Percentiles rank a stretch among this genome's conserved stretches.
Evolutionary conservation across 2,113 vertebrate genomes (phyloP).

Genomic region (Austrofundulus limnaeus): DNA sequence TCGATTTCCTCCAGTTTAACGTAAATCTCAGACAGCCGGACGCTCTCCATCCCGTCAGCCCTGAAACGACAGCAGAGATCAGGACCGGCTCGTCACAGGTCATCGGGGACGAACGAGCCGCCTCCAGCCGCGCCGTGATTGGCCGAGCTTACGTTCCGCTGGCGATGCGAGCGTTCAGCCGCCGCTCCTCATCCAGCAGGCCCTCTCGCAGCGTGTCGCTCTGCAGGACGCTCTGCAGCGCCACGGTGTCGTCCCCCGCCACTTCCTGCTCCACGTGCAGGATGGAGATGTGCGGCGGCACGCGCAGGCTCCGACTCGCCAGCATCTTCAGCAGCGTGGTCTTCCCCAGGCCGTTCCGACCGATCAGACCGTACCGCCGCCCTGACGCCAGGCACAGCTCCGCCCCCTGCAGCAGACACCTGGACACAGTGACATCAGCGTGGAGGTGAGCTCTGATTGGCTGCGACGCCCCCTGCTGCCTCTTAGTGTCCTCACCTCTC

Average conservation of each 20-base stretch:
- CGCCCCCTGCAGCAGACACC: constrained; percentile 89
- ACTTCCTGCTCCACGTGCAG: constrained; percentile 98
- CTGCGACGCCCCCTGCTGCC: neutral
- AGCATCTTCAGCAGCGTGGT: constrained; percentile 97
- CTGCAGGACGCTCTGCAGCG: constrained; percentile 93
- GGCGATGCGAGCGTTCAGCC: constrained; percentile 84
- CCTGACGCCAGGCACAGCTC: constrained; percentile 89
- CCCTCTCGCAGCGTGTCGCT: constrained; percentile 87
- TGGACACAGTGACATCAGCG: constrained; percentile 42
- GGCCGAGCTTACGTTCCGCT: constrained; percentile 80
- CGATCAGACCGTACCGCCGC: constrained; percentile 92
- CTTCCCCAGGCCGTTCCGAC: constrained; percentile 95
- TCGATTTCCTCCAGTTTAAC: constrained; percentile 94
- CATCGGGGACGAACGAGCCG: neutral
- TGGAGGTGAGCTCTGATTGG: too few species aligned
- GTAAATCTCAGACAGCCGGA: constrained; percentile 90
- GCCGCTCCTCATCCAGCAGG: constrained; percentile 83
- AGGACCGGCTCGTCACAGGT: neutral
- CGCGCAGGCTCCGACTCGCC: constrained; percentile 87
- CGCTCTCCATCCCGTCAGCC: constrained; percentile 85
- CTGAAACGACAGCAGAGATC: constrained; percentile 62
- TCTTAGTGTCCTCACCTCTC: constrained; percentile 81
- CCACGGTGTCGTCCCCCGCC: constrained; percentile 87
- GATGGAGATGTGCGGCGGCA: constrained; percentile 93
- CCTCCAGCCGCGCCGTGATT: neutral